phyloP scores from a whole-genome alignment of 2,113 vertebrate species.

The Falco punctatus region DNA sequence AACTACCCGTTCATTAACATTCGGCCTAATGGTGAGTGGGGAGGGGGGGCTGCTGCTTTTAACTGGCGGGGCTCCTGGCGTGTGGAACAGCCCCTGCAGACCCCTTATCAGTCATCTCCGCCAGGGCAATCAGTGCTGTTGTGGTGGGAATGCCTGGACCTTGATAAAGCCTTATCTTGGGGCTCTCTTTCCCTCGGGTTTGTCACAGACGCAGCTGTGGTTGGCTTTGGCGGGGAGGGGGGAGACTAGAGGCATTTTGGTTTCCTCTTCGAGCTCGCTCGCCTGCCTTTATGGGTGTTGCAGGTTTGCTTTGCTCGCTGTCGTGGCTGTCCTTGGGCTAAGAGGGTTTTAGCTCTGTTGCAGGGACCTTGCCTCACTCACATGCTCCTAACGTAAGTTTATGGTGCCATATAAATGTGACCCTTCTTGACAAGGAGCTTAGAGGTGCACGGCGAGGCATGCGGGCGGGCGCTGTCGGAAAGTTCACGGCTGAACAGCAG shows the following conservation, averaged over 20 bases:
- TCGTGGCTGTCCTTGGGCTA: neutral
- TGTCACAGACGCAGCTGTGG: neutral
- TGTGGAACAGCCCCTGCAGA: neutral
- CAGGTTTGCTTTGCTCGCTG: neutral
- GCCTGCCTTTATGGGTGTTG: neutral
- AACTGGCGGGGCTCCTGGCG: too few species aligned
- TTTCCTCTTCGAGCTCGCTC: neutral
- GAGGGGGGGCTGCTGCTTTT: neutral
- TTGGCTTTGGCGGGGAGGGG: neutral
- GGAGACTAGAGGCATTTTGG: neutral
- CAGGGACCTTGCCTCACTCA: neutral
- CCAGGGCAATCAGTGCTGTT: neutral
- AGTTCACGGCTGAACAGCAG: neutral
- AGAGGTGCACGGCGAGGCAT: fast-evolving
- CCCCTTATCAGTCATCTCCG: neutral
- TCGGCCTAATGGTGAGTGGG: conserved; percentile 76
- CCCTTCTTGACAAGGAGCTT: neutral
- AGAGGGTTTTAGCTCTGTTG: neutral
- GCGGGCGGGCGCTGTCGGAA: neutral
- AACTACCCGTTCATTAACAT: conserved; percentile 83
- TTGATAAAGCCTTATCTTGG: neutral
- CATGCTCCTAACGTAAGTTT: neutral
- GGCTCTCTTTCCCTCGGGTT: neutral
- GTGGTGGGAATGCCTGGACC: neutral
- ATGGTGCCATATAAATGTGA: neutral